Conservation (phyloP, 2,113 vertebrate species). For the Bubo bubo region DNA sequence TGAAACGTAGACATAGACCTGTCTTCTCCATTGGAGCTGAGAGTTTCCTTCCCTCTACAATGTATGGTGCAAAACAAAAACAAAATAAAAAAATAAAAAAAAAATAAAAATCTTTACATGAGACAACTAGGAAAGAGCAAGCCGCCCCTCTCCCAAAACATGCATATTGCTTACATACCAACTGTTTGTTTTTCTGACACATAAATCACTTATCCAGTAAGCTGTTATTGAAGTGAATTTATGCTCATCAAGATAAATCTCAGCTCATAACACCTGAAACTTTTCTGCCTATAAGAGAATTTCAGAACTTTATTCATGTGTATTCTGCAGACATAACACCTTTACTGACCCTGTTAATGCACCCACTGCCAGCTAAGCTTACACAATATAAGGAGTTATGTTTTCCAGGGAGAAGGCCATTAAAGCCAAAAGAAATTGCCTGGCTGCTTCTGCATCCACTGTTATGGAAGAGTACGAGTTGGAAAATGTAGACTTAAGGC, state of each 20-base stretch:
- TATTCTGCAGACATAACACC: neutral
- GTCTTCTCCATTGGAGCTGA: neutral
- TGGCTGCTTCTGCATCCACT: neutral
- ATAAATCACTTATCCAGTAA: neutral
- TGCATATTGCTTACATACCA: neutral
- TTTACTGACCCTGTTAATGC: neutral
- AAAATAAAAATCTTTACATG: too few relatives aligned
- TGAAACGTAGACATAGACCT: neutral
- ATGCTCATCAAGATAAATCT: neutral
- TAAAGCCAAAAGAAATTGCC: constrained; percentile 25
- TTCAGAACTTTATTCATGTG: neutral
- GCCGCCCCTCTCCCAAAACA: fast-evolving
- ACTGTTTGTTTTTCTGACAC: neutral
- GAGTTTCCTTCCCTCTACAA: neutral
- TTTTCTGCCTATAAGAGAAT: neutral
- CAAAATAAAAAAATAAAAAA: neutral
- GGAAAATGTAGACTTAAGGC: neutral
- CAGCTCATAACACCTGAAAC: neutral
- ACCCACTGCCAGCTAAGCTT: neutral
- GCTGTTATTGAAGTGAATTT: neutral
- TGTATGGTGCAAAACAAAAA: neutral
- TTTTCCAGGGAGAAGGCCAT: constrained; percentile 15
- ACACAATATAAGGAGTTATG: neutral
- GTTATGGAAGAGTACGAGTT: neutral
- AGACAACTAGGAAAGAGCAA: neutral